Evolutionary conservation across 2,888 invertebrate genomes (phyloP).

Genomic region (Watsonalla cultraria): DNA sequence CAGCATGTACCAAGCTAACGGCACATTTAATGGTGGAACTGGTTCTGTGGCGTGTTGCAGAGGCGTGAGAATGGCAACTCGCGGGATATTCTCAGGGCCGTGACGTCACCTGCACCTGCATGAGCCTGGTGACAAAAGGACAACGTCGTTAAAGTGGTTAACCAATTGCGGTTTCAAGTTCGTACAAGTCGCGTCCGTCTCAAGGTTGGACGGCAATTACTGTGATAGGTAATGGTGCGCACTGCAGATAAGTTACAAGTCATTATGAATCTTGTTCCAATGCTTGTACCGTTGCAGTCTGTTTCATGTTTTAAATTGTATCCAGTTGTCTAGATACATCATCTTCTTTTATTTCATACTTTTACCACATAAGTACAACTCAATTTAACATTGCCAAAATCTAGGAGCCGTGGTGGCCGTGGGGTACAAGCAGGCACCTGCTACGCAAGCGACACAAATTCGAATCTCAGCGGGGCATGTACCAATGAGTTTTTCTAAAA

Average conservation of each 20-base stretch:
- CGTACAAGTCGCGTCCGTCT: slow-evolving; percentile 40
- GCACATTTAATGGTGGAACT: slow-evolving; percentile 65
- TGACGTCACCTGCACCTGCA: slow-evolving; percentile 71
- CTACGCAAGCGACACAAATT: too few species aligned
- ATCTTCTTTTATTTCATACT: background rate
- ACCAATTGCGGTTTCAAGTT: slow-evolving; percentile 64
- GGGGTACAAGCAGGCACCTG: background rate
- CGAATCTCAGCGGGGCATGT: too few species aligned
- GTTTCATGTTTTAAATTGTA: too few species aligned
- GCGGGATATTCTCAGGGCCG: slow-evolving; percentile 66
- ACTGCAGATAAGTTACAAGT: background rate
- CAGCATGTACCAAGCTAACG: slow-evolving; percentile 57
- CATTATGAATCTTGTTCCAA: background rate
- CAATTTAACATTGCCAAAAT: too few species aligned
- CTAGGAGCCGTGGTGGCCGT: too few species aligned
- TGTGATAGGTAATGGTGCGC: background rate
- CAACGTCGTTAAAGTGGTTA: slow-evolving; percentile 57
- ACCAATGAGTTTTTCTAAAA: too few species aligned
- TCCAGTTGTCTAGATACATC: background rate
- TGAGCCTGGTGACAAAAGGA: slow-evolving; percentile 53
- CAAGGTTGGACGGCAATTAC: slow-evolving; percentile 4
- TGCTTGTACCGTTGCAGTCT: background rate
- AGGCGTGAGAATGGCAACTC: slow-evolving; percentile 73
- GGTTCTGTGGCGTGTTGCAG: slow-evolving; percentile 63
- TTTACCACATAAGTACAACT: too few species aligned